phyloP scores from a whole-genome alignment of 2,113 vertebrate species.

The Desmodus rotundus region DNA sequence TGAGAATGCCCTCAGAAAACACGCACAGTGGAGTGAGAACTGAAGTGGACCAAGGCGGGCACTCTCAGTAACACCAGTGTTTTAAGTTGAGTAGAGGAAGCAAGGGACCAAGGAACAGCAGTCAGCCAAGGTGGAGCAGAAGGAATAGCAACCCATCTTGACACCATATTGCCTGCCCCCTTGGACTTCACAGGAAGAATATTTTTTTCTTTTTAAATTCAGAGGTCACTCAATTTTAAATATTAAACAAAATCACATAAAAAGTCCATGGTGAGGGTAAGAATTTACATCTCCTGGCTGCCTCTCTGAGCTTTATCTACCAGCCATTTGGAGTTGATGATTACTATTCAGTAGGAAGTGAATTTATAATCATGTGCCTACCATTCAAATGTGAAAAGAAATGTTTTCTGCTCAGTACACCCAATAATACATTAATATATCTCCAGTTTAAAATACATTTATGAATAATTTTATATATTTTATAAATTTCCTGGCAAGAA shows the following conservation, averaged over 20 bases:
- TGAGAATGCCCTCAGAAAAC: background rate
- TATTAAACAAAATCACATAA: slow-evolving; percentile 51
- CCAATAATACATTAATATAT: slow-evolving; percentile 50
- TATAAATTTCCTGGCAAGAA: slow-evolving; percentile 56
- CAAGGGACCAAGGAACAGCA: background rate
- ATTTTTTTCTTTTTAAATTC: background rate
- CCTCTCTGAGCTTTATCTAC: slow-evolving; percentile 32
- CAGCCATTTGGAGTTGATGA: slow-evolving; percentile 41
- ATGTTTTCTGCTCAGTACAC: slow-evolving; percentile 49
- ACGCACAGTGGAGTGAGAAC: fast-evolving
- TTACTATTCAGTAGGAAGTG: slow-evolving; percentile 64
- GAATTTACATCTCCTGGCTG: slow-evolving; percentile 35
- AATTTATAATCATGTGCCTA: slow-evolving; percentile 55
- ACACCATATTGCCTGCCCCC: background rate
- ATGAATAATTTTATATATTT: slow-evolving; percentile 66
- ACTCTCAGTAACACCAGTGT: background rate
- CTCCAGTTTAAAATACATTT: slow-evolving; percentile 59
- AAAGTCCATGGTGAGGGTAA: slow-evolving; percentile 22
- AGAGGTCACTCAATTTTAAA: slow-evolving; percentile 46
- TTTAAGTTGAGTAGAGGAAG: background rate
- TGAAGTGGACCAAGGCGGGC: background rate
- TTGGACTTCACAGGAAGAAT: background rate
- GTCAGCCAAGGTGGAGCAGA: background rate
- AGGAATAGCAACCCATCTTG: background rate
- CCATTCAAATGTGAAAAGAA: slow-evolving; percentile 66